Evolutionary conservation across 2,113 vertebrate species (phyloP).

Genomic region (Gopherus flavomarginatus): DNA sequence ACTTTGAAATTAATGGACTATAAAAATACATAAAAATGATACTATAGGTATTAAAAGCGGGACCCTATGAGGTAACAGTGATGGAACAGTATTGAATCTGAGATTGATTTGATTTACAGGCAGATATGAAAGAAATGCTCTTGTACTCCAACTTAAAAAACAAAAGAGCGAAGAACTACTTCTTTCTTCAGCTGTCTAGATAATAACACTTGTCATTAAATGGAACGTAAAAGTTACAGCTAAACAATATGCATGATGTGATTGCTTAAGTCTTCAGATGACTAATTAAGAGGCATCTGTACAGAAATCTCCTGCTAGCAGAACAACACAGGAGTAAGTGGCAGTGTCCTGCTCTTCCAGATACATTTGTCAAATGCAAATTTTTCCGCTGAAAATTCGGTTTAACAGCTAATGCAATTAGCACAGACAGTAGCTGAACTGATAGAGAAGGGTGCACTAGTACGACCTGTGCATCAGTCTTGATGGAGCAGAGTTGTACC

Average conservation of each 20-base stretch:
- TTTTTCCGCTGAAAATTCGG: conserved; percentile 45
- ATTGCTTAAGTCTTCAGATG: conserved; percentile 67
- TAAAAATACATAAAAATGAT: conserved; percentile 74
- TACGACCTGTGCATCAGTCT: conserved; percentile 39
- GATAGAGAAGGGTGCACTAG: neutral
- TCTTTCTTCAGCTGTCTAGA: conserved; percentile 73
- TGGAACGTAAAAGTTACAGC: conserved; percentile 67
- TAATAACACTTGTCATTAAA: conserved; percentile 75
- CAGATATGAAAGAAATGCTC: conserved; percentile 49
- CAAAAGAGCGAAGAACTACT: conserved; percentile 43
- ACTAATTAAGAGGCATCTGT: conserved; percentile 72
- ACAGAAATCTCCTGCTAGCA: conserved; percentile 64
- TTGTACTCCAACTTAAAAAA: conserved; percentile 56
- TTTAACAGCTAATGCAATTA: conserved; percentile 20
- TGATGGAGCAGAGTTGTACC: conserved; percentile 47
- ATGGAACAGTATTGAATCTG: conserved; percentile 50
- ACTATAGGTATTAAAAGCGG: conserved; percentile 62
- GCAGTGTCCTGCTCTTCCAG: conserved; percentile 43
- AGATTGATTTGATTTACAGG: conserved; percentile 73
- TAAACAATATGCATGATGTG: conserved; percentile 68
- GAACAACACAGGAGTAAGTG: conserved; percentile 45
- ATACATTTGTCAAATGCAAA: conserved; percentile 51
- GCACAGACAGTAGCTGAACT: neutral
- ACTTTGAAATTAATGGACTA: conserved; percentile 71
- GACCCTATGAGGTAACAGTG: conserved; percentile 65